Percentiles rank a stretch among this genome's conserved stretches.
These are phyloP conservation scores for Seira musarum DNA, from an alignment of 2,888 invertebrate species.

Conservation along the genomic window DNA sequence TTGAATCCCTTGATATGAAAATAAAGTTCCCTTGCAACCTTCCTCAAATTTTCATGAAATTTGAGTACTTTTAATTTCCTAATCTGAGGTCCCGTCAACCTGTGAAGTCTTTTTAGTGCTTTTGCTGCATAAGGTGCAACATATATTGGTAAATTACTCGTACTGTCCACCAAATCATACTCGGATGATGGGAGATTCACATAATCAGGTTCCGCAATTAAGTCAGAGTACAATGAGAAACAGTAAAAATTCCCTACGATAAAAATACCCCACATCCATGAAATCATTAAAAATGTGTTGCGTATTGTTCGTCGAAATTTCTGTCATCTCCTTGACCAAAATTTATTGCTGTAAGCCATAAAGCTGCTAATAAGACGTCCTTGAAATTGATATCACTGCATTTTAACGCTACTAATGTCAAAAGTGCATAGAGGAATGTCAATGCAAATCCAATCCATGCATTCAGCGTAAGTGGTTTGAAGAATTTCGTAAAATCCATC, in stretches of 20 bases:
- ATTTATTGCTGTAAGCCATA: not conserved
- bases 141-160: too few species aligned
- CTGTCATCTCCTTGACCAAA: not conserved
- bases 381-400: not conserved
- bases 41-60: too few species aligned
- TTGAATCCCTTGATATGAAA: too few species aligned
- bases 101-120: too few species aligned
- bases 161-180: not conserved
- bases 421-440: not conserved
- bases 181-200: not conserved
- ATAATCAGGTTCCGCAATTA: not conserved
- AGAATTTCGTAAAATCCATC: not conserved
- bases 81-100: too few species aligned
- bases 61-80: too few species aligned
- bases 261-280: not conserved
- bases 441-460: not conserved
- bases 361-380: not conserved
- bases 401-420: not conserved
- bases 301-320: not conserved
- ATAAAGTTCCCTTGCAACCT: too few species aligned
- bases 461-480: not conserved
- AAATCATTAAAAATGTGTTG: not conserved
- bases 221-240: not conserved
- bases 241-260: not conserved
- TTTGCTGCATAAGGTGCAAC: too few species aligned